Percentiles rank a stretch among this genome's conserved stretches.
phyloP scores from a whole-genome alignment of 2,888 invertebrate genomes.

The Rhamphomyia laevipes region DNA sequence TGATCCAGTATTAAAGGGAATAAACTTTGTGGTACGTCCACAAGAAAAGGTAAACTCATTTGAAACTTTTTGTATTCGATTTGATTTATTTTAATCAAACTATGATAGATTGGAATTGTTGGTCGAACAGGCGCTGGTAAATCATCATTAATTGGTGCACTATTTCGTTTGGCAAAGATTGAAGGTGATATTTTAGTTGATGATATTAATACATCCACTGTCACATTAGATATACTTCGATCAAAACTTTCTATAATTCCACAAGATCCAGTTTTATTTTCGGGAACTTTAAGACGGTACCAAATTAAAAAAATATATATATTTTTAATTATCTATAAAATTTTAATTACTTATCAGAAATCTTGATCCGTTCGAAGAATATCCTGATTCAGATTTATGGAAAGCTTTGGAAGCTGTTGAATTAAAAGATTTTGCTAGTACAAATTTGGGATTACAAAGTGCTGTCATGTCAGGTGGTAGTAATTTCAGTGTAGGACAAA shows the following conservation, averaged over 20 bases:
- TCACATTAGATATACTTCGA: constrained; percentile 49
- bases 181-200: constrained; percentile 60
- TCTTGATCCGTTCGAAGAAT: constrained; percentile 63
- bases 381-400: constrained; percentile 57
- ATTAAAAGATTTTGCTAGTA: constrained; percentile 41
- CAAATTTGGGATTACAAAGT: constrained; percentile 41
- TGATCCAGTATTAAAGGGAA: constrained; percentile 65
- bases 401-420: constrained; percentile 60
- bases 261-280: constrained; percentile 41
- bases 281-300: constrained; percentile 40
- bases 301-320: too few species aligned
- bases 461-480: constrained; percentile 45
- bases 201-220: constrained; percentile 44
- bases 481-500: constrained; percentile 51
- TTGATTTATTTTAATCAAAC: not conserved
- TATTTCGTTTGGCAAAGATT: constrained; percentile 46
- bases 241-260: constrained; percentile 52
- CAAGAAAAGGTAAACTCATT: constrained; percentile 40
- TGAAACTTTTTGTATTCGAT: not conserved
- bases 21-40: constrained; percentile 44
- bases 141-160: constrained; percentile 52
- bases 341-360: constrained; percentile 45
- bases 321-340: not conserved
- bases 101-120: constrained; percentile 42
- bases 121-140: constrained; percentile 62